phyloP scores from a whole-genome alignment of 2,888 invertebrate species.

The Ethmia dodecea region DNA sequence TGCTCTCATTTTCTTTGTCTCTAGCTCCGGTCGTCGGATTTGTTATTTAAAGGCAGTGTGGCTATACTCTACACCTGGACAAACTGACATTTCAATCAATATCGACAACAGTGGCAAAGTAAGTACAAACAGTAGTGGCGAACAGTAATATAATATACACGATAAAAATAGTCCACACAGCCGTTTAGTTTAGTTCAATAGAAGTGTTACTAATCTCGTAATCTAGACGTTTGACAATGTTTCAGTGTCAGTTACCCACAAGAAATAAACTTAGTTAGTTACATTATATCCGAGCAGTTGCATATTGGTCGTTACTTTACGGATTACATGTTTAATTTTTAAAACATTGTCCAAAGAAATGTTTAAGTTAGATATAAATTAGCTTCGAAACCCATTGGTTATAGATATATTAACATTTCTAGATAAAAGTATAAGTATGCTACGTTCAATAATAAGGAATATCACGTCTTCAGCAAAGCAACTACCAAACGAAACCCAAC shows the following conservation, averaged over 20 bases:
- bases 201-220: conserved; percentile 15
- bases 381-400: too few species aligned
- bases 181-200: conserved; percentile 28
- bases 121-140: conserved; percentile 19
- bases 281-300: too few species aligned
- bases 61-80: conserved; percentile 69
- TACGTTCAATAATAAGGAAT: too few species aligned
- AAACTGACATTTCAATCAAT: conserved; percentile 60
- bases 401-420: too few species aligned
- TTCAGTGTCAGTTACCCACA: conserved; percentile 33
- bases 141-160: conserved; percentile 20
- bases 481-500: too few species aligned
- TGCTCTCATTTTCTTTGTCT: conserved; percentile 35
- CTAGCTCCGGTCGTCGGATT: conserved; percentile 55
- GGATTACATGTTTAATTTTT: too few species aligned
- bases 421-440: too few species aligned
- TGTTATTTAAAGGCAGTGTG: conserved; percentile 69
- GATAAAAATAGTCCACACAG: conserved; percentile 51
- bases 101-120: conserved; percentile 56
- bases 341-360: too few species aligned
- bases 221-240: conserved; percentile 8
- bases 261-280: conserved; percentile 53
- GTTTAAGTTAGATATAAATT: too few species aligned
- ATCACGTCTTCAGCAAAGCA: too few species aligned
- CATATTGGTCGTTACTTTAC: too few species aligned